A percentile compares a stretch with the other conserved stretches of the same genome.
Evolutionary conservation across 2,797 vertebrate species (phyloP).

Genomic region (Siniperca undulata): DNA sequence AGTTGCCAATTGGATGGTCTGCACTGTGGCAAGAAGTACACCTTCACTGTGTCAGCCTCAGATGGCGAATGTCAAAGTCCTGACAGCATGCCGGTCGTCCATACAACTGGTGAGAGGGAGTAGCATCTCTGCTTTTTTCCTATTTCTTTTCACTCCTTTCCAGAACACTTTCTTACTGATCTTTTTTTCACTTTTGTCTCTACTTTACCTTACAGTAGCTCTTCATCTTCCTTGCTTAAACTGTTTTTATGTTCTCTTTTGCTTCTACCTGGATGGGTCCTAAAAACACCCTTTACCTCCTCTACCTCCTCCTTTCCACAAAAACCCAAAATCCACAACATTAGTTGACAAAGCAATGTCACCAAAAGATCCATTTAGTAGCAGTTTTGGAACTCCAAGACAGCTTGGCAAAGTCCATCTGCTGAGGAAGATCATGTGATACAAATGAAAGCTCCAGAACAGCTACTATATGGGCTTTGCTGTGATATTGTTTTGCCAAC

Average conservation of each 20-base stretch:
- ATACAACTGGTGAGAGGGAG: conserved; percentile 77
- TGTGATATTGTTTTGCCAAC: not conserved
- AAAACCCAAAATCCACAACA: not conserved
- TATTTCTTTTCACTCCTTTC: not conserved
- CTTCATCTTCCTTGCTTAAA: not conserved
- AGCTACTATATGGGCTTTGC: not conserved
- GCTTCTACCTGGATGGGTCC: not conserved
- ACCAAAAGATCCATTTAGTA: not conserved
- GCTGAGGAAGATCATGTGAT: not conserved
- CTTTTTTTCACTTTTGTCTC: not conserved
- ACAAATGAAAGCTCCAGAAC: not conserved
- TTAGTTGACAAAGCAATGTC: not conserved
- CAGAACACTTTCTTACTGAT: not conserved
- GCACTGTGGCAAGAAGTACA: conserved; percentile 81
- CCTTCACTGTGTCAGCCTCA: conserved; percentile 78
- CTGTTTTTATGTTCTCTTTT: not conserved
- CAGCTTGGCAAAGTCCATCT: not conserved
- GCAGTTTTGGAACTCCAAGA: not conserved
- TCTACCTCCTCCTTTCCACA: not conserved
- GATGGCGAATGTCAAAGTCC: conserved; percentile 79
- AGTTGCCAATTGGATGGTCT: conserved; percentile 75
- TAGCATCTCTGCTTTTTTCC: not conserved
- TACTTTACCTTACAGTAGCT: not conserved
- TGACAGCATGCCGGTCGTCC: conserved; percentile 67
- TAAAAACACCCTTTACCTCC: not conserved